Evolutionary conservation across 2,888 invertebrate genomes (phyloP), one percentile per base, ranked within the genome.

Genomic region (Heliconius erato): DNA sequence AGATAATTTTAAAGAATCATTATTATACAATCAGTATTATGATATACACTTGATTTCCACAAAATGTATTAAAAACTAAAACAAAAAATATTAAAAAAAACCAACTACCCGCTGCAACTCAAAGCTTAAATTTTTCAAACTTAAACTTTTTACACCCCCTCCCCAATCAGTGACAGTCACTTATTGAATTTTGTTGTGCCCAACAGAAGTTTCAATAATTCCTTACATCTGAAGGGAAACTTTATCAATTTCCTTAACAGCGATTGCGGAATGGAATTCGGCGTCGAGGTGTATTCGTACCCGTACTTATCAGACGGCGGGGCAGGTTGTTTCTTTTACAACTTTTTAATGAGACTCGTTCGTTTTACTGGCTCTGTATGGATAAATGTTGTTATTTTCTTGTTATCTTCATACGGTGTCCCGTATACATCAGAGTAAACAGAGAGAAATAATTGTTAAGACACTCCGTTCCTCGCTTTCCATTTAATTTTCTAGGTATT

Each of bases 141-240:
- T 78, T 78, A 28, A 67, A 44, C 67, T 67, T 67, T 78, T 65
- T 65, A 44, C 40, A 65, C 77, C 84, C 84, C 68, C 85, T 85
- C 89, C 91, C 93, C 93, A 95, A 95, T 95, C 95, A 95, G 92
- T 91, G 93, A 92, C 93, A 93, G 93, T 94, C 94, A 94, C 94
- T 95, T 95, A 95, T 95, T 95, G 94, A 95, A 95, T 95, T 94
- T 94, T 94, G 95, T 95, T 95, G 94, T 95, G 94, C 91, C 91
- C 93, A 90, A 91, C 89, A 90, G 91, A 92, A 94, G 91, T 94
- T 94, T 92, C 94, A 93, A 95, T 95, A 95, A 95, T 94, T 94
- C 94, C 92, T 88, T 87, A 89, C 91, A 91, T 92, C 90, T 91
- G 88, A 59, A 89, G 91, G 44, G 89, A 92, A 95, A 95, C 93